Conservation (phyloP, 2,113 vertebrate genomes). For the Cinclus mexicanus region DNA sequence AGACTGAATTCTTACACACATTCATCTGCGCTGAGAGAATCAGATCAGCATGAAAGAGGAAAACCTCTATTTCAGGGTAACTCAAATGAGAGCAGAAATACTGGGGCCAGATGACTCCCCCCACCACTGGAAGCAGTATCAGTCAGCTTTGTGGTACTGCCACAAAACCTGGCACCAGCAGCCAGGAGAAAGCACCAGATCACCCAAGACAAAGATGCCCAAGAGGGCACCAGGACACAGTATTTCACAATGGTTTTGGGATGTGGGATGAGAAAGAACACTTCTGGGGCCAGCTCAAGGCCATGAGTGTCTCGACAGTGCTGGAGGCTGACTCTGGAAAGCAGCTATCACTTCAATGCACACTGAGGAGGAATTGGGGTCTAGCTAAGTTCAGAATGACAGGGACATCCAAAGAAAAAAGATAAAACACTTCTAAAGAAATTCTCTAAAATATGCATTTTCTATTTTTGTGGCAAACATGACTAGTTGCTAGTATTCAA, state of each 20-base stretch:
- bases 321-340: not conserved
- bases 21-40: not conserved
- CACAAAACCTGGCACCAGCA: not conserved
- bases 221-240: not conserved
- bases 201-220: not conserved
- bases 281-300: not conserved
- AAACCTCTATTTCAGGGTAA: not conserved
- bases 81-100: not conserved
- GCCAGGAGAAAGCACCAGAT: not conserved
- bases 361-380: not conserved
- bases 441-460: not conserved
- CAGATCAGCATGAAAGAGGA: not conserved
- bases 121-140: not conserved
- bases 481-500: constrained; percentile 48
- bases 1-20: not conserved
- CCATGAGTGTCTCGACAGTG: rapidly evolving
- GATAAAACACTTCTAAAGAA: not conserved
- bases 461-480: constrained; percentile 38
- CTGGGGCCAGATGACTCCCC: not conserved
- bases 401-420: not conserved
- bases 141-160: not conserved
- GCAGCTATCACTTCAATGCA: not conserved
- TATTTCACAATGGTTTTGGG: not conserved
- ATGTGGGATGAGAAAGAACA: not conserved
- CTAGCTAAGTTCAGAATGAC: not conserved